Base-by-base conservation (phyloP, 2,888 invertebrate genomes). In the Sphaerophoria taeniata region DNA sequence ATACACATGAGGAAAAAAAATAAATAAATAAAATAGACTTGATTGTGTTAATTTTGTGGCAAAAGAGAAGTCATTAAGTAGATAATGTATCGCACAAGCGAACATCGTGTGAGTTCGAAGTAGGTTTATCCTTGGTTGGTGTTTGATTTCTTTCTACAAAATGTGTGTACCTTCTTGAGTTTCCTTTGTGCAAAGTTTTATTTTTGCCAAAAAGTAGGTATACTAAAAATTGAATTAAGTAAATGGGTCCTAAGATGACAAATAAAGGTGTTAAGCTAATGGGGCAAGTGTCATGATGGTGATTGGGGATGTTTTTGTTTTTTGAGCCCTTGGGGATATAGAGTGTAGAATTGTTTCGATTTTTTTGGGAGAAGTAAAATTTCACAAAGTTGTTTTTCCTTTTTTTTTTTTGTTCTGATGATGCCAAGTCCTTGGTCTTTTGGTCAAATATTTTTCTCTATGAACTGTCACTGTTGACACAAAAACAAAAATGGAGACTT, bases 11-110 rank as follows among this genome's bases (percentile, higher is more conserved):
- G 16, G 49, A 14, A 6, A 12, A 9, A 45, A 60, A 39, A 45
- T 43, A 9, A 39, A 58, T 51, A 16, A 36, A 63, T 47, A 51
- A 9, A 39, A 58, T 51, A 16, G 36, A 63, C 53, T 51, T 79
- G 14, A 75, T 69, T 84, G 80, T 75, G 84, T 84, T 75, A 80
- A 80, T 67, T 76, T 56, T 61, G 67, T 75, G 84, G 72, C 79
- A 75, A 79, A 67, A 56, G 53, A 74, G 79, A 71, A 84, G 75
- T 67, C 74, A 79, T 84, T 84, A 75, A 72, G 80, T 49, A 63
- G 79, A 75, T 80, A 72, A 75, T 75, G 61, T 84, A 84, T 67
- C 49, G 53, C 53, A 67, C 51, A 7, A 67, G 39, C 75, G 67
- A 61, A 71, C 61, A 67, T 9, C 7, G 7, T 53, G 2, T 1